Conservation (phyloP, 2,797 vertebrate species). For the Aselliscus stoliczkanus region DNA sequence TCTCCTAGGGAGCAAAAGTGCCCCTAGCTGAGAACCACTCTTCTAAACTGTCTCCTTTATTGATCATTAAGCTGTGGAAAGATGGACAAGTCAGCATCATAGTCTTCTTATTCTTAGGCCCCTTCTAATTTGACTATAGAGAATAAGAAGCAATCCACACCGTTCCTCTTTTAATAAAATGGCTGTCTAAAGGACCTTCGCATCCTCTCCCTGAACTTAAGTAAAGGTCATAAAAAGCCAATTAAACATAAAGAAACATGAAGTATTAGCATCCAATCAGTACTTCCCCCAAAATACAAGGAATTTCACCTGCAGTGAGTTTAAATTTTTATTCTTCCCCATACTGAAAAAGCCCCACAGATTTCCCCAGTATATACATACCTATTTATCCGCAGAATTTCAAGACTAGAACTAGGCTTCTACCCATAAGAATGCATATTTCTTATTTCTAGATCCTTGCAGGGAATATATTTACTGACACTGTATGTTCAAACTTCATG, state of each 20-base stretch:
- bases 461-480: background rate
- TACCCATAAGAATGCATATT: background rate
- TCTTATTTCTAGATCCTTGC: background rate
- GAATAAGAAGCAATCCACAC: background rate
- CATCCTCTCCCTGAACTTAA: background rate
- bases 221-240: conserved; percentile 45
- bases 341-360: conserved; percentile 41
- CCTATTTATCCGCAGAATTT: background rate
- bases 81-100: background rate
- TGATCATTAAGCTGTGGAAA: background rate
- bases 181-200: background rate
- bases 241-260: conserved; percentile 46
- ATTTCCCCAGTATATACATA: background rate
- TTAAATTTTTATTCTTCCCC: conserved; percentile 35
- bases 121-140: background rate
- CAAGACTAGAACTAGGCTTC: conserved; percentile 28
- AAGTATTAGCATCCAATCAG: background rate
- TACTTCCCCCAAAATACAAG: background rate
- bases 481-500: background rate
- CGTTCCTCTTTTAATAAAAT: background rate
- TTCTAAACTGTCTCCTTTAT: background rate
- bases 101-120: background rate
- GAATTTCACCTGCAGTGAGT: conserved; percentile 30
- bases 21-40: background rate
- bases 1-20: background rate